phyloP scores from a whole-genome alignment of 2,888 invertebrate species.

The Dexiosoma caninum region DNA sequence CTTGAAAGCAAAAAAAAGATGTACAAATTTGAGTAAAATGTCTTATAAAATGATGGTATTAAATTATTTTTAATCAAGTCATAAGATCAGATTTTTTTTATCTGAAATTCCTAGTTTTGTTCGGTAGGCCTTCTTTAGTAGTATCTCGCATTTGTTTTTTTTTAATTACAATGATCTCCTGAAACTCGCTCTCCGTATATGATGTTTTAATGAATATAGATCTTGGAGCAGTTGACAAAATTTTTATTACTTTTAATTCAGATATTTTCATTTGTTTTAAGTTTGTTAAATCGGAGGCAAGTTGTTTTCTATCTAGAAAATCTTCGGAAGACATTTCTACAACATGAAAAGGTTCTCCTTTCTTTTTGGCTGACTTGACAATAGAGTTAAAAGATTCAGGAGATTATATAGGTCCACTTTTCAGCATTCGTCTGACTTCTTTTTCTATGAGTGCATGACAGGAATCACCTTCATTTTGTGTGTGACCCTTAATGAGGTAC shows the following conservation, averaged over 20 bases:
- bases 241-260: constrained; percentile 2
- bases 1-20: no score
- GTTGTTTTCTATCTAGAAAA: constrained; percentile 14
- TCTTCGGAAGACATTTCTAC: constrained; percentile 13
- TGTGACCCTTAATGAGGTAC: not conserved
- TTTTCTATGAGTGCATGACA: constrained; percentile 45
- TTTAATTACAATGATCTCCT: no score
- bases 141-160: no score
- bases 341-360: constrained; percentile 12
- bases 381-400: not conserved
- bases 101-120: no score
- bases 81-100: no score
- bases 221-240: constrained; percentile 11
- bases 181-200: not conserved
- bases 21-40: no score
- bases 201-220: constrained; percentile 9
- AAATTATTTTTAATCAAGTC: no score
- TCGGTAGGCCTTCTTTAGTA: no score
- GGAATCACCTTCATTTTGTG: constrained; percentile 1
- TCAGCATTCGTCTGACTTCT: constrained; percentile 33
- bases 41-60: no score
- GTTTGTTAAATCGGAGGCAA: constrained; percentile 20
- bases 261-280: constrained; percentile 5
- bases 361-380: constrained; percentile 9
- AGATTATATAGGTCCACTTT: constrained; percentile 4